A percentile compares a stretch with the other conserved stretches of the same genome.
Conservation (phyloP, 2,797 vertebrate species). For the Ptychobarbus kaznakovi region DNA sequence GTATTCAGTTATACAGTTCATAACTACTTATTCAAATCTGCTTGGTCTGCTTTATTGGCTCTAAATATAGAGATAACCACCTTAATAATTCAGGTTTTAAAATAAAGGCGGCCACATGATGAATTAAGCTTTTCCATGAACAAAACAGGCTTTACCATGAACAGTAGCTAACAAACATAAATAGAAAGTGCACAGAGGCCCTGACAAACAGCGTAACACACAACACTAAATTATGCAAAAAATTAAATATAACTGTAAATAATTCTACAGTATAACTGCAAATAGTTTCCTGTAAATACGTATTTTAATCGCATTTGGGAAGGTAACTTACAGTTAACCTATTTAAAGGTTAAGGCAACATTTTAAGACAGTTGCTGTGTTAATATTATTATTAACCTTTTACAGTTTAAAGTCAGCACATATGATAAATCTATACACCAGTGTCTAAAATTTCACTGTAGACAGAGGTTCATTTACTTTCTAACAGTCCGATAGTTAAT, state of each 20-base stretch:
- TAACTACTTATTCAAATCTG: neutral
- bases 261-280: neutral
- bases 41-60: neutral
- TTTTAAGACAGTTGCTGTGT: neutral
- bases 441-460: neutral
- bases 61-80: neutral
- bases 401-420: neutral
- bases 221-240: neutral
- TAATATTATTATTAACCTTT: too few relatives aligned
- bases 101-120: neutral
- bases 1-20: neutral
- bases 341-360: neutral
- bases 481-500: neutral
- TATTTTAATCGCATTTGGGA: neutral
- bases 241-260: neutral
- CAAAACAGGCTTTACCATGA: neutral
- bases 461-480: neutral
- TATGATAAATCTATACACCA: neutral
- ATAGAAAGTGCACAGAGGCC: neutral
- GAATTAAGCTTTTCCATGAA: conserved; percentile 7
- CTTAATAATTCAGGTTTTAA: neutral
- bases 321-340: neutral
- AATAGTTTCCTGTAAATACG: neutral
- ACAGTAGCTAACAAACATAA: neutral
- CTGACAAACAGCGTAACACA: neutral